Evolutionary conservation across 1,140 invertebrate genomes (phyloP).

Genomic region (Notospermus geniculatus): DNA sequence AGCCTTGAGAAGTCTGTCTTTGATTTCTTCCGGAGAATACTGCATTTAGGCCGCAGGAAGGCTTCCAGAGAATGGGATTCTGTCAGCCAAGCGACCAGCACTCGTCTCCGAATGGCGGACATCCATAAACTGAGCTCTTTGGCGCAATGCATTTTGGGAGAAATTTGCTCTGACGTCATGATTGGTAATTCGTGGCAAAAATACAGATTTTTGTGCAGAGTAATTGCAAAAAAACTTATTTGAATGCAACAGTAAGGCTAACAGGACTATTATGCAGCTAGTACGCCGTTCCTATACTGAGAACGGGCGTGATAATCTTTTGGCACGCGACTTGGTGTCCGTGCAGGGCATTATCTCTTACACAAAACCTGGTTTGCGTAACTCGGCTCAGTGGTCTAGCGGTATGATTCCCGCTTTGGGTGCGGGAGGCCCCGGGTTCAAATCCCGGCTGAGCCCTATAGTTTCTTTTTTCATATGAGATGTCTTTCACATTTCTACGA

Average conservation of each 20-base stretch:
- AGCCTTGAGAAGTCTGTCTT: slow-evolving; percentile 64
- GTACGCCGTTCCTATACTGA: too few relatives aligned
- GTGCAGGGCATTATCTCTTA: too few relatives aligned
- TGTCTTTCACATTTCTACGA: too few relatives aligned
- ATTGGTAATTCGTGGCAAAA: too few relatives aligned
- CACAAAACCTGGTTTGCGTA: too few relatives aligned
- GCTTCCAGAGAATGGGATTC: slow-evolving; percentile 42
- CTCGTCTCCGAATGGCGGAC: slow-evolving; percentile 55
- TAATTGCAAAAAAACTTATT: slow-evolving; percentile 14
- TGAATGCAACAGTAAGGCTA: too few relatives aligned
- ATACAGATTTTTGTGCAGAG: slow-evolving; percentile 3
- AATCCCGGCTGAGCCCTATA: slow-evolving; percentile 30
- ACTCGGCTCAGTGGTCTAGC: slow-evolving; percentile 25
- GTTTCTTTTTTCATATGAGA: background rate
- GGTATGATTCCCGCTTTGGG: slow-evolving; percentile 20
- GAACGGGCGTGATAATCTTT: too few relatives aligned
- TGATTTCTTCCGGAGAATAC: slow-evolving; percentile 63
- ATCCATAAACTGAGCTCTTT: slow-evolving; percentile 51
- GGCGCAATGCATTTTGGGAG: slow-evolving; percentile 55
- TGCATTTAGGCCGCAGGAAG: slow-evolving; percentile 58
- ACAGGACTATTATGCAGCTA: too few relatives aligned
- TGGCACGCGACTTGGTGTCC: too few relatives aligned
- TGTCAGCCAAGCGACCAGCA: slow-evolving; percentile 47
- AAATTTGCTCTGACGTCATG: background rate
- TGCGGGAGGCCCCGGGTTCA: slow-evolving; percentile 21